These are phyloP conservation scores for Callyntrura guangdongensis DNA, from an alignment of 2,888 invertebrate species.

Conservation along the genomic window DNA sequence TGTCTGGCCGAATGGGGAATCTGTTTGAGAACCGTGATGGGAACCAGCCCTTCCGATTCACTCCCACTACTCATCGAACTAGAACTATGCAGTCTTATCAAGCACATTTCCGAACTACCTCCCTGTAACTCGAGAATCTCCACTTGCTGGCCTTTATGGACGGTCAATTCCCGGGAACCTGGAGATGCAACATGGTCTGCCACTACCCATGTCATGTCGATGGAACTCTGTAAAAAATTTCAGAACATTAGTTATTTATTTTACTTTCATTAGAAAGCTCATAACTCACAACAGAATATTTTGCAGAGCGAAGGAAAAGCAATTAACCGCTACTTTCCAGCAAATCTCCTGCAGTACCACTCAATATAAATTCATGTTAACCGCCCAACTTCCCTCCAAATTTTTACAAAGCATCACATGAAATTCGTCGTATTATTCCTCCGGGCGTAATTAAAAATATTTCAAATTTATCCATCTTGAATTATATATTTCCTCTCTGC, in stretches of 20 bases:
- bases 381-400: neutral
- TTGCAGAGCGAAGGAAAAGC: neutral
- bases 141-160: constrained; percentile 96
- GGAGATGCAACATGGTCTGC: constrained; percentile 93
- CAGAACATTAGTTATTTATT: neutral
- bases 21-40: constrained; percentile 92
- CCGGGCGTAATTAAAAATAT: neutral
- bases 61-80: constrained; percentile 86
- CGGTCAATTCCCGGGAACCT: constrained; percentile 92
- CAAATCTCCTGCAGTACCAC: too few relatives aligned
- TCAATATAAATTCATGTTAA: too few relatives aligned
- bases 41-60: constrained; percentile 92
- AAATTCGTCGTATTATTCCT: neutral
- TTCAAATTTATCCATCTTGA: too few relatives aligned
- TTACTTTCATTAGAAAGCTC: too few relatives aligned
- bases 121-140: constrained; percentile 93
- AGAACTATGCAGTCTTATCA: constrained; percentile 87
- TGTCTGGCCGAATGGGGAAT: constrained; percentile 87
- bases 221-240: constrained; percentile 84
- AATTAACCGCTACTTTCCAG: too few relatives aligned
- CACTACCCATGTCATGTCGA: constrained; percentile 96
- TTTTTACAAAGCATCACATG: neutral
- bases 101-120: constrained; percentile 88
- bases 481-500: neutral
- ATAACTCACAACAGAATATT: constrained; percentile 1